phyloP scores from a whole-genome alignment of 2,797 vertebrate genomes.

The Sebastolobus alascanus region DNA sequence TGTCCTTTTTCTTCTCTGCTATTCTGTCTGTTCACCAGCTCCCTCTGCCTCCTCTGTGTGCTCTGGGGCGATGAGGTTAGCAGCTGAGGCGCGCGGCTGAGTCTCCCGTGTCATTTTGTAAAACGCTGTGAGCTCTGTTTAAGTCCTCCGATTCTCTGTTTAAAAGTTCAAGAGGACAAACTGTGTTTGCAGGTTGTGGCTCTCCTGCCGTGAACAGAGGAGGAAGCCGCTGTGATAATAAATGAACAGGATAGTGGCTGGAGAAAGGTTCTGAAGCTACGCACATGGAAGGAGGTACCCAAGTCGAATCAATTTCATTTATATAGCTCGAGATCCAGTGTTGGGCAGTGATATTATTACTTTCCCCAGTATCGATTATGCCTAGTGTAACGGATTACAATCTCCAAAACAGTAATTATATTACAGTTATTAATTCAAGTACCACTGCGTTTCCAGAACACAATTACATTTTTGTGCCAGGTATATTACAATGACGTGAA shows the following conservation, averaged over 20 bases:
- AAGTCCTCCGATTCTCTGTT: neutral
- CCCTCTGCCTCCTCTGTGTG: neutral
- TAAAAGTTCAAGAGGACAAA: conserved; percentile 25
- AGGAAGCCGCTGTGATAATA: neutral
- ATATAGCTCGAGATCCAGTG: no score
- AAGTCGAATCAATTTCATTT: no score
- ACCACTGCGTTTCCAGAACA: no score
- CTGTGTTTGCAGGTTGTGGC: neutral
- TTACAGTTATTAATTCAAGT: no score
- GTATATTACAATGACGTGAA: no score
- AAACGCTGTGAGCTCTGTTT: conserved; percentile 1
- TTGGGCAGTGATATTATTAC: no score
- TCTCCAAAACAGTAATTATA: no score
- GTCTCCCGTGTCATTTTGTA: conserved; percentile 12
- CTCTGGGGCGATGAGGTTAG: conserved; percentile 19
- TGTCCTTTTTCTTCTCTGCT: neutral
- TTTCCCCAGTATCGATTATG: no score
- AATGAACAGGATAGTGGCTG: no score
- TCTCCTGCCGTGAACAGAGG: neutral
- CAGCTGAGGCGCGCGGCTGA: neutral
- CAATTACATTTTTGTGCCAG: no score
- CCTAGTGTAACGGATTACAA: no score
- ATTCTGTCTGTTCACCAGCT: conserved; percentile 20
- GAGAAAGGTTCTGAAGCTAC: neutral
- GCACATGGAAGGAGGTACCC: no score